These are phyloP conservation scores for Muraenolepis orangiensis DNA, from an alignment of 2,797 vertebrate genomes.

Conservation along the genomic window DNA sequence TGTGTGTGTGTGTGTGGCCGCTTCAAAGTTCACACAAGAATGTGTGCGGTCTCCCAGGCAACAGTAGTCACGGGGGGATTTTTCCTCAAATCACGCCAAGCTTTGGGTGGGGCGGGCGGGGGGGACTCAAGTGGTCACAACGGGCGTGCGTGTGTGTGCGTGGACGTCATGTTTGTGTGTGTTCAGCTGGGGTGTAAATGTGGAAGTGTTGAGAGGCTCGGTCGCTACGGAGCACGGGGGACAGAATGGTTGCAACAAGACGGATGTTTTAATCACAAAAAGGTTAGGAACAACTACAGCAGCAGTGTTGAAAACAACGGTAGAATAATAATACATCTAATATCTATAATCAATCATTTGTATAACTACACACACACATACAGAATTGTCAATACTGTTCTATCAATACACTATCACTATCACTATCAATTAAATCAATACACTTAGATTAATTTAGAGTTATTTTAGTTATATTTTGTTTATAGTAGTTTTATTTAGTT, in stretches of 20 bases:
- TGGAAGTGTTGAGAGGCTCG: not conserved
- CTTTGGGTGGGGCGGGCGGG: slow-evolving; percentile 53
- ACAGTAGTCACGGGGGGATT: slow-evolving; percentile 51
- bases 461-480: too few relatives aligned
- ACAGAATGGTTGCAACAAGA: not conserved
- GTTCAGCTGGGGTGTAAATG: slow-evolving; percentile 17
- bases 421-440: too few relatives aligned
- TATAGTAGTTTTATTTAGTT: too few relatives aligned
- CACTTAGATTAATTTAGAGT: too few relatives aligned
- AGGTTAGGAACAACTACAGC: not conserved
- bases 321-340: not conserved
- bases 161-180: not conserved
- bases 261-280: not conserved
- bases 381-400: too few relatives aligned
- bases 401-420: too few relatives aligned
- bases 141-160: slow-evolving; percentile 16
- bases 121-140: slow-evolving; percentile 43
- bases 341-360: not conserved
- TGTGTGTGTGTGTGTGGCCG: slow-evolving; percentile 14
- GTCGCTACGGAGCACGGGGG: not conserved
- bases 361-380: too few relatives aligned
- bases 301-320: not conserved
- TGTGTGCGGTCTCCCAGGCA: slow-evolving; percentile 61
- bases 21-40: slow-evolving; percentile 72
- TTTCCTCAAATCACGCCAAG: slow-evolving; percentile 56